These are phyloP conservation scores for Chloroceryle aenea DNA, from an alignment of 2,113 vertebrate genomes.

Conservation along the genomic window DNA sequence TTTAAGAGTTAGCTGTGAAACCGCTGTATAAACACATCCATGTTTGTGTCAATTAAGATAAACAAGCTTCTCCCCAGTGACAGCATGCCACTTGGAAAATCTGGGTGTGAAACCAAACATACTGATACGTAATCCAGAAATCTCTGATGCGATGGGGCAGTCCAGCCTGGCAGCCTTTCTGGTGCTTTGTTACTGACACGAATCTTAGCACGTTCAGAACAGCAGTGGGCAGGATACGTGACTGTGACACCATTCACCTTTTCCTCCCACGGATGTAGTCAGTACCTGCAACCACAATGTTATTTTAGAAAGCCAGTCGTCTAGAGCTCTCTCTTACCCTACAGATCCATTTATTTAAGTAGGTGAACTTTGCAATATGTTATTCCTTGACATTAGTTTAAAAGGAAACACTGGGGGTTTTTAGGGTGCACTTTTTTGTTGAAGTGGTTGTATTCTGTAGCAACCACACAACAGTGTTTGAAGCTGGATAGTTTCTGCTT, in stretches of 20 bases:
- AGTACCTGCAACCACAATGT: not conserved
- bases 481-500: not conserved
- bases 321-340: not conserved
- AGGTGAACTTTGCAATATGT: not conserved
- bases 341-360: not conserved
- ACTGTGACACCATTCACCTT: not conserved
- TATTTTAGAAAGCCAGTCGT: not conserved
- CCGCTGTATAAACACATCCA: not conserved
- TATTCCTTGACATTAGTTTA: not conserved
- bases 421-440: not conserved
- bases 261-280: not conserved
- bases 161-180: not conserved
- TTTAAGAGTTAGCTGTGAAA: not conserved
- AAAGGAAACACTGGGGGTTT: not conserved
- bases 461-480: not conserved
- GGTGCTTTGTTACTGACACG: not conserved
- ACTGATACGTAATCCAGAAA: not conserved
- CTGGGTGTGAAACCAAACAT: not conserved
- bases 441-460: not conserved
- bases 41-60: not conserved
- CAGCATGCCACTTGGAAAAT: not conserved
- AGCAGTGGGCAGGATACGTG: not conserved
- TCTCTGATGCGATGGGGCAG: rapidly evolving
- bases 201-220: not conserved
- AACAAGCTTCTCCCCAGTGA: not conserved